phyloP scores from a whole-genome alignment of 2,797 vertebrate genomes.

The Ctenochaetus hawaiiensis region DNA sequence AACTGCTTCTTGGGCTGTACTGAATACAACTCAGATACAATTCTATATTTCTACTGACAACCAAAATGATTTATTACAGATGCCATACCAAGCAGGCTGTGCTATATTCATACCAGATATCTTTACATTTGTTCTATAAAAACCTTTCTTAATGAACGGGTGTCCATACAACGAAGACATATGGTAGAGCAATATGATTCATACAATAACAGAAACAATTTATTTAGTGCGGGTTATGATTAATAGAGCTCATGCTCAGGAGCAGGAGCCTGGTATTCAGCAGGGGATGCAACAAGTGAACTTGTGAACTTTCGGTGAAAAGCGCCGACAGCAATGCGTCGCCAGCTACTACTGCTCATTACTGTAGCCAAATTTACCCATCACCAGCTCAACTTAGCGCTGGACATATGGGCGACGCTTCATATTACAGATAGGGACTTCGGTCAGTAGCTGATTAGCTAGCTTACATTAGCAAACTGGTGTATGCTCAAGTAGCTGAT shows the following conservation, averaged over 20 bases:
- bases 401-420: slow-evolving; percentile 30
- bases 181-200: not conserved
- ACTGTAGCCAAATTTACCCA: not conserved
- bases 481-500: not conserved
- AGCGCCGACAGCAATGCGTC: not conserved
- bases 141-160: not conserved
- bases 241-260: not conserved
- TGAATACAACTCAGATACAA: not conserved
- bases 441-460: slow-evolving; percentile 55
- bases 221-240: not conserved
- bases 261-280: not conserved
- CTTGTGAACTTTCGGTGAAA: not conserved
- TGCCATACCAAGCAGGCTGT: not conserved
- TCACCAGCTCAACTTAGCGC: slow-evolving; percentile 10
- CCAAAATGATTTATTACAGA: not conserved
- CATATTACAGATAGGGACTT: slow-evolving; percentile 43
- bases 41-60: not conserved
- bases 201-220: not conserved
- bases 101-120: not conserved
- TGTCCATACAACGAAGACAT: not conserved
- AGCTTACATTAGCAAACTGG: slow-evolving; percentile 14
- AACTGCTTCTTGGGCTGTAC: not conserved
- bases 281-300: slow-evolving; percentile 64
- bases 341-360: slow-evolving; percentile 8
- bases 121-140: not conserved